Percentiles rank a stretch among this genome's conserved stretches.
These are phyloP conservation scores for Eulemur albifrons DNA, from an alignment of 2,797 vertebrate genomes.

Conservation along the genomic window DNA sequence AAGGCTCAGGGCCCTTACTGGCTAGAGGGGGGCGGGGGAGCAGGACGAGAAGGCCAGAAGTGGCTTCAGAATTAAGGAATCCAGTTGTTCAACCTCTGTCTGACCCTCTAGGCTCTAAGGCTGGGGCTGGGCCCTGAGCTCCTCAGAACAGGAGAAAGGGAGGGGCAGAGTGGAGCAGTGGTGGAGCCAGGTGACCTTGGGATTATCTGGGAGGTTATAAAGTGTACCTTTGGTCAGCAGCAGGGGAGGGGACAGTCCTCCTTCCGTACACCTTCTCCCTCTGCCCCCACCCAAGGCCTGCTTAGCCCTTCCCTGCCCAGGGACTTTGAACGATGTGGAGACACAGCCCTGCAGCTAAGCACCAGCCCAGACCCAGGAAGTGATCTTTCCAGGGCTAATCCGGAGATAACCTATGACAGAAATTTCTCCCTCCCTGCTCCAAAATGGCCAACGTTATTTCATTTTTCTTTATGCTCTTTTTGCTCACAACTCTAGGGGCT, in stretches of 20 bases:
- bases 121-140: neutral
- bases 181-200: conserved; percentile 67
- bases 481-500: neutral
- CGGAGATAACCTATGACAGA: neutral
- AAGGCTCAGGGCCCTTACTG: neutral
- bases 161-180: neutral
- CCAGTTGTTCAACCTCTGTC: neutral
- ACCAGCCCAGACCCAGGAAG: neutral
- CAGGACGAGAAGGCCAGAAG: neutral
- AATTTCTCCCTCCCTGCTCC: neutral
- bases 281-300: conserved; percentile 8
- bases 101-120: neutral
- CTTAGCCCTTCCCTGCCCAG: neutral
- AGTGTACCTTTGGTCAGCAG: conserved; percentile 59
- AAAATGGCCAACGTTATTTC: neutral
- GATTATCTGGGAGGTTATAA: conserved; percentile 63
- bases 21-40: neutral
- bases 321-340: conserved; percentile 27
- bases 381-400: neutral
- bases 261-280: conserved; percentile 39
- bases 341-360: neutral
- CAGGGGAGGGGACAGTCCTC: conserved; percentile 35
- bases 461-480: neutral
- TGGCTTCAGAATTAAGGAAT: neutral
- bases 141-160: neutral